These are phyloP conservation scores for Nibea coibor DNA, from an alignment of 2,113 vertebrate genomes.

Conservation along the genomic window DNA sequence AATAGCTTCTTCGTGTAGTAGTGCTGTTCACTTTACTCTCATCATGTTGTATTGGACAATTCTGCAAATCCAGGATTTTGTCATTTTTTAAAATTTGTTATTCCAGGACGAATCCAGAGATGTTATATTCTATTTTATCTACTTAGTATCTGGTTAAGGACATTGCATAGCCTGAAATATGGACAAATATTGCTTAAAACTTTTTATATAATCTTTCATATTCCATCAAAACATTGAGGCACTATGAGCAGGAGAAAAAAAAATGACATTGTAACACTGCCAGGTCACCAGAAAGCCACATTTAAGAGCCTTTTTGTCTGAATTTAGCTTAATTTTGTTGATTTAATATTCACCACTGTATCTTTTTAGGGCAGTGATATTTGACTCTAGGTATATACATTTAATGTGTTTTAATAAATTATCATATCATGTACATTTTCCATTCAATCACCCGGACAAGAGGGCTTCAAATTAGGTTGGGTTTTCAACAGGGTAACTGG, in stretches of 20 bases:
- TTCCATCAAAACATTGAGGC: neutral
- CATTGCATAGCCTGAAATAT: neutral
- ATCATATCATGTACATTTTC: neutral
- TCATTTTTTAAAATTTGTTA: neutral
- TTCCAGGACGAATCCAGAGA: neutral
- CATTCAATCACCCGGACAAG: neutral
- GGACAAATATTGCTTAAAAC: neutral
- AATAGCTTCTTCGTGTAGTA: neutral
- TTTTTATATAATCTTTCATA: neutral
- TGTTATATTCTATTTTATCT: neutral
- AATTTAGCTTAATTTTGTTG: neutral
- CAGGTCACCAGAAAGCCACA: neutral
- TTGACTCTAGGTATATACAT: neutral
- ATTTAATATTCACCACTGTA: neutral
- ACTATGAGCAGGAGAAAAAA: neutral
- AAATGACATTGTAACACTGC: neutral
- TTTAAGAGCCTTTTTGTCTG: neutral
- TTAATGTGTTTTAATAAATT: neutral
- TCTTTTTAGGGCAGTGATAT: neutral
- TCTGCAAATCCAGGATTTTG: neutral
- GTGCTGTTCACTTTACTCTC: neutral
- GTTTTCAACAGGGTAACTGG: too few relatives aligned
- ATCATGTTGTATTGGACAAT: neutral
- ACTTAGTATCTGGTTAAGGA: neutral
- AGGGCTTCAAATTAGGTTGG: neutral